phyloP scores from a whole-genome alignment of 1,140 invertebrate genomes.

The Sycobia sp. region DNA sequence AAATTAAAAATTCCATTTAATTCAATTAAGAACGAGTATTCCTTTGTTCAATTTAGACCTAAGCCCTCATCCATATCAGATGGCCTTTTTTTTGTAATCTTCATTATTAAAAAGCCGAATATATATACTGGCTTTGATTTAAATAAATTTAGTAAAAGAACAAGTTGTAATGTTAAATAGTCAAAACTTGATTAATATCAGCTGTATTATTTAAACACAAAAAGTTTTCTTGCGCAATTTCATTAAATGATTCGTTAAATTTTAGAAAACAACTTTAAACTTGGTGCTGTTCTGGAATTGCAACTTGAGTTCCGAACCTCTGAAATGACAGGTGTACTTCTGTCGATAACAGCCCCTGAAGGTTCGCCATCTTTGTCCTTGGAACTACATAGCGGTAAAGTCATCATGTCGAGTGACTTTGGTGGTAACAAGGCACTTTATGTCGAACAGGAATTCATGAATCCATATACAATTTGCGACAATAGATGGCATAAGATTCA shows the following conservation, averaged over 20 bases:
- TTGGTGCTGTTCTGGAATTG: conserved; percentile 50
- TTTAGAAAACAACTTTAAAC: conserved; percentile 48
- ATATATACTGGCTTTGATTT: too few relatives aligned
- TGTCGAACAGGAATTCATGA: conserved; percentile 66
- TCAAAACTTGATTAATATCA: too few relatives aligned
- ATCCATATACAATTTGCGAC: conserved; percentile 76
- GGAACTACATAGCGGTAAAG: conserved; percentile 78
- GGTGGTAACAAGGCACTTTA: conserved; percentile 66
- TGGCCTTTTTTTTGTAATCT: too few relatives aligned
- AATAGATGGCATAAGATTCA: conserved; percentile 85
- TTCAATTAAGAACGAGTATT: too few relatives aligned
- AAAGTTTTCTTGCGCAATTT: too few relatives aligned
- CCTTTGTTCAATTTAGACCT: too few relatives aligned
- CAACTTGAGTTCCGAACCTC: conserved; percentile 84
- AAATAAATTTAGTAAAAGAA: too few relatives aligned
- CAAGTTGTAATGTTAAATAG: too few relatives aligned
- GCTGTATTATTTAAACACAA: too few relatives aligned
- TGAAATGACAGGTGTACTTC: conserved; percentile 78
- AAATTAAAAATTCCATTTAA: too few relatives aligned
- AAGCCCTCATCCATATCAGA: too few relatives aligned
- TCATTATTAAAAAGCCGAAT: too few relatives aligned
- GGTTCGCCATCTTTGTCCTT: conserved; percentile 74
- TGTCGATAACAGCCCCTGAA: conserved; percentile 71
- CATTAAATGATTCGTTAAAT: conserved; percentile 8
- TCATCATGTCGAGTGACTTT: conserved; percentile 74